phyloP scores from a whole-genome alignment of 2,797 vertebrate genomes.

The Rousettus madagascariensis region DNA sequence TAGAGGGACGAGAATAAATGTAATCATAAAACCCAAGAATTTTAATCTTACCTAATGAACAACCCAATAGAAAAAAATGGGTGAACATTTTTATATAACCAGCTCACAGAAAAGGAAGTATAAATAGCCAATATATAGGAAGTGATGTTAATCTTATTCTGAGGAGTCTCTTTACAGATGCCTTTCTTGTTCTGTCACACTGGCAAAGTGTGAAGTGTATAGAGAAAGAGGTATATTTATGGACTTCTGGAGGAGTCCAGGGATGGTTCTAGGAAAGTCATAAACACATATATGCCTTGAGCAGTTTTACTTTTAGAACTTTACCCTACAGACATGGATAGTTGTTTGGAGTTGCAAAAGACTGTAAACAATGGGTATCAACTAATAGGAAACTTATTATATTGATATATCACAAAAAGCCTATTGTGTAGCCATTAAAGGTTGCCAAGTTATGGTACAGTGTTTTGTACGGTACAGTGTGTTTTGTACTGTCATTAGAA shows the following conservation, averaged over 20 bases:
- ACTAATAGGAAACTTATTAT: not conserved
- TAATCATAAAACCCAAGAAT: not conserved
- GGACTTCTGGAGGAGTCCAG: not conserved
- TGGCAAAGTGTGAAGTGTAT: not conserved
- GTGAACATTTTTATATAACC: not conserved
- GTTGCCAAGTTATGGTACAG: not conserved
- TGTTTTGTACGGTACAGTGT: not conserved
- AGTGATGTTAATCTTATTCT: not conserved
- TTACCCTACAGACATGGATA: not conserved
- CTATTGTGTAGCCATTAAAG: not conserved
- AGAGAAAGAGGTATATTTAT: not conserved
- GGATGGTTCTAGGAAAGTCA: not conserved
- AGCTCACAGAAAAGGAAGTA: not conserved
- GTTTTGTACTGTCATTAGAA: not conserved
- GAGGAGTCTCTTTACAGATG: not conserved
- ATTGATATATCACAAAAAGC: not conserved
- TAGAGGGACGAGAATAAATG: not conserved
- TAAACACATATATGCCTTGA: not conserved
- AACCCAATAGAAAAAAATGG: not conserved
- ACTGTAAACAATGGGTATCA: not conserved
- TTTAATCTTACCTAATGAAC: not conserved
- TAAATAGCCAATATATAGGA: not conserved
- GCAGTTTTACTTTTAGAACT: not conserved
- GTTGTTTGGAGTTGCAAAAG: slow-evolving; percentile 7
- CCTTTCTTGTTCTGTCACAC: not conserved